A percentile compares a stretch with the other conserved stretches of the same genome.
phyloP scores from a whole-genome alignment of 2,797 vertebrate species.

The Galagoides demidoff region DNA sequence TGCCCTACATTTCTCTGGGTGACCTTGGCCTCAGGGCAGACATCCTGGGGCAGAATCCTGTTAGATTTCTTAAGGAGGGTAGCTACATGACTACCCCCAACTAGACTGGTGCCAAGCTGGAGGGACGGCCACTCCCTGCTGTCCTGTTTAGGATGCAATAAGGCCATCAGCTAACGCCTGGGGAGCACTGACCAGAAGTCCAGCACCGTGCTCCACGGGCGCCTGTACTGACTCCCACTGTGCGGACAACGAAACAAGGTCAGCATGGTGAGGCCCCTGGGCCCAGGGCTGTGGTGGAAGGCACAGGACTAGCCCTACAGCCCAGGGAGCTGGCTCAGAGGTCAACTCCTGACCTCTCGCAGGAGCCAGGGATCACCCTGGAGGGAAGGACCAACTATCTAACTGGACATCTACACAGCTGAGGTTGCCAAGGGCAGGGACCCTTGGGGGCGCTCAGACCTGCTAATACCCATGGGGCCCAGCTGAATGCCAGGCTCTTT shows the following conservation, averaged over 20 bases:
- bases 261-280: not conserved
- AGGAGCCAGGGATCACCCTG: not conserved
- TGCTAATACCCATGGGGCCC: not conserved
- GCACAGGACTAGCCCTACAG: fast-evolving
- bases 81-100: not conserved
- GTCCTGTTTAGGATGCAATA: fast-evolving
- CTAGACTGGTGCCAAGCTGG: not conserved
- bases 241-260: not conserved
- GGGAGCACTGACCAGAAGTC: fast-evolving
- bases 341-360: not conserved
- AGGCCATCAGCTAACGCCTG: fast-evolving
- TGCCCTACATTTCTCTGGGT: too few species aligned
- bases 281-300: not conserved
- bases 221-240: fast-evolving
- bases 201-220: fast-evolving
- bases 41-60: not conserved
- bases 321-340: not conserved
- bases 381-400: not conserved
- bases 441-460: not conserved
- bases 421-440: fast-evolving
- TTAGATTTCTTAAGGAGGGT: not conserved
- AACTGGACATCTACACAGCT: fast-evolving
- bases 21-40: not conserved
- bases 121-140: not conserved
- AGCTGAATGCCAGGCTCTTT: fast-evolving